Conservation (phyloP, 2,888 invertebrate genomes). For the Caenorhabditis sp. region DNA sequence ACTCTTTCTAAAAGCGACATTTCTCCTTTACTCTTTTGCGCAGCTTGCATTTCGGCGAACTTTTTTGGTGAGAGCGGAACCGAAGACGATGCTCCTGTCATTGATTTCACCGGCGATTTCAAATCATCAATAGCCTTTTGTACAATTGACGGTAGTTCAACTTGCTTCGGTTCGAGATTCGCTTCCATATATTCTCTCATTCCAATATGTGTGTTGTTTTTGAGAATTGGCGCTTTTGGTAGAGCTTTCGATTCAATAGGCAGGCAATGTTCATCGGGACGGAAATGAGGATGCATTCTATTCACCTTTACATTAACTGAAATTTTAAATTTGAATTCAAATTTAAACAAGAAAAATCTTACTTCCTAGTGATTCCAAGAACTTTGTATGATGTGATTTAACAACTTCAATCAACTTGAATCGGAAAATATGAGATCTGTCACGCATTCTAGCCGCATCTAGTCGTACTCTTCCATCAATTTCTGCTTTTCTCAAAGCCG, state of each 20-base stretch:
- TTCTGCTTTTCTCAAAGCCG: constrained; percentile 17
- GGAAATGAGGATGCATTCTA: constrained; percentile 32
- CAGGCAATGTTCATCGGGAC: constrained; percentile 22
- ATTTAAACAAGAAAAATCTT: constrained; percentile 2
- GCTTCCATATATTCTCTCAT: constrained; percentile 29
- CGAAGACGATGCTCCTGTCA: constrained; percentile 8
- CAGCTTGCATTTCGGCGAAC: constrained; percentile 30
- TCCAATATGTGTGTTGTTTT: constrained; percentile 18
- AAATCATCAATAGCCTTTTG: constrained; percentile 19
- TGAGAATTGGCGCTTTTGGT: constrained; percentile 19
- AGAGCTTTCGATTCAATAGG: constrained; percentile 7
- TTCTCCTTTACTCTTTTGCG: constrained; percentile 27
- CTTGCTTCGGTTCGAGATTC: constrained; percentile 9
- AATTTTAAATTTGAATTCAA: neutral
- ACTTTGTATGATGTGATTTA: constrained; percentile 12
- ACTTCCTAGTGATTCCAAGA: constrained; percentile 33
- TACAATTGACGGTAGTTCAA: constrained; percentile 16
- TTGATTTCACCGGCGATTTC: constrained; percentile 25
- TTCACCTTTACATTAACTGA: constrained; percentile 4
- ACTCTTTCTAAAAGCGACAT: constrained; percentile 32
- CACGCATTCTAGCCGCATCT: constrained; percentile 35
- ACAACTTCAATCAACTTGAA: constrained; percentile 24
- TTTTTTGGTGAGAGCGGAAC: constrained; percentile 38
- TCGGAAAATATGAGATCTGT: constrained; percentile 24
- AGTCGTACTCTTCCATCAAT: constrained; percentile 14